Evolutionary conservation across 2,888 invertebrate species (phyloP), one percentile per base, ranked within the genome.

Genomic region (Trisateles emortualis): DNA sequence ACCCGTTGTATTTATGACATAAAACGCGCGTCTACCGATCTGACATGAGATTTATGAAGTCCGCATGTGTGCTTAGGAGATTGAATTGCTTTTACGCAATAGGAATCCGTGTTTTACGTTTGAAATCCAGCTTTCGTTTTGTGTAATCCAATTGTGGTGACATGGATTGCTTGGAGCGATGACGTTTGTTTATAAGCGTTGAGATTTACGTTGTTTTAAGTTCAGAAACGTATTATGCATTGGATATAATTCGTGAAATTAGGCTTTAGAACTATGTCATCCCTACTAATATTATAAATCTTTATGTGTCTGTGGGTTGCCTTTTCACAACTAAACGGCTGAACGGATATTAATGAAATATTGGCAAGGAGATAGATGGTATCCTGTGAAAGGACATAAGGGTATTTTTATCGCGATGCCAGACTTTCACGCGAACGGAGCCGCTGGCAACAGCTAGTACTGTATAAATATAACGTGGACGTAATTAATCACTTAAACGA

Each of bases 11-110:
- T 90, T 89, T 90, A 90, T 89, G 87, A 90, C 82, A 86, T 81
- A 79, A 79, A 81, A 83, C 82, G 81, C 81, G 81, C 79, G 77
- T 82, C 72, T 80, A 79, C 80, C 77, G 79, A 84, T 82, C 76
- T 86, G 86, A 88, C 88, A 86, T 72, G 78, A 86, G 88, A 91
- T 91, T 91, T 92, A 91, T 92, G 86, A 87, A 89, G 90, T 88
- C 81, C 84, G 76, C 88, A 90, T 90, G 86, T 91, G 92, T 85
- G 86, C 79, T 86, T 81, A 80, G 73, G 73, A 84, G 81, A 86
- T 87, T 86, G 82, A 81, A 88, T 88, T 84, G 83, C 78, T 76
- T 79, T 84, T 80, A 79, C 80, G 83, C 83, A 85, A 86, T 75
- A 68, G 76, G 64, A 74, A 73, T 73, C 59, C 64, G 60, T 74